phyloP scores from a whole-genome alignment of 2,113 vertebrate species.

The Otus sunia region DNA sequence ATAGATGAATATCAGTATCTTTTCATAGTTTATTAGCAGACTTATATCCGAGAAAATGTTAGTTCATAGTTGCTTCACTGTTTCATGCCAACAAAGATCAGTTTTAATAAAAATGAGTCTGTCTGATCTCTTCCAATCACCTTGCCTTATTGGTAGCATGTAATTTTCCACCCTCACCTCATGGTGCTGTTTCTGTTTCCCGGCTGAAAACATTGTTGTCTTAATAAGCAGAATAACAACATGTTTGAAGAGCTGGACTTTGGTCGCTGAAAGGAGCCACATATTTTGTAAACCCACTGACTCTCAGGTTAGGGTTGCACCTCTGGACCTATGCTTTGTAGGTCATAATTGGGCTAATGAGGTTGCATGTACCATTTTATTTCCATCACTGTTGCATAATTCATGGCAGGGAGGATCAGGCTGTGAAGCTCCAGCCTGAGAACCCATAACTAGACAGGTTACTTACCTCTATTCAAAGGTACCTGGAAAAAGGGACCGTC shows the following conservation, averaged over 20 bases:
- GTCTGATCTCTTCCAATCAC: background rate
- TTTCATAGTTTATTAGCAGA: background rate
- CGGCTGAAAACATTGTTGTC: background rate
- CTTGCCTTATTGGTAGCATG: background rate
- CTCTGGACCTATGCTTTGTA: background rate
- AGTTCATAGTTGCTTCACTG: background rate
- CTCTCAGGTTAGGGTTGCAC: background rate
- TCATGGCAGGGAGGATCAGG: background rate
- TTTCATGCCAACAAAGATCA: background rate
- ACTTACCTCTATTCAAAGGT: background rate
- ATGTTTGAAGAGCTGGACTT: background rate
- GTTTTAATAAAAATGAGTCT: background rate
- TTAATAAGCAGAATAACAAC: background rate
- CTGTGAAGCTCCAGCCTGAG: background rate
- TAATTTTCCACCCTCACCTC: background rate
- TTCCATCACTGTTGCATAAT: background rate
- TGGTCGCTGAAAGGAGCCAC: background rate
- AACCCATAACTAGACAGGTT: background rate
- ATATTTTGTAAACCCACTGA: background rate
- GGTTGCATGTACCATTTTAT: background rate
- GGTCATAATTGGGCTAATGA: background rate
- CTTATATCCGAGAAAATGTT: background rate
- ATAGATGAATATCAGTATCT: background rate
- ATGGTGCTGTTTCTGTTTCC: background rate
- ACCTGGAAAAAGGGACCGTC: background rate